Evolutionary conservation across 2,797 vertebrate genomes (phyloP).

Genomic region (Hydrocynus forskahlii): DNA sequence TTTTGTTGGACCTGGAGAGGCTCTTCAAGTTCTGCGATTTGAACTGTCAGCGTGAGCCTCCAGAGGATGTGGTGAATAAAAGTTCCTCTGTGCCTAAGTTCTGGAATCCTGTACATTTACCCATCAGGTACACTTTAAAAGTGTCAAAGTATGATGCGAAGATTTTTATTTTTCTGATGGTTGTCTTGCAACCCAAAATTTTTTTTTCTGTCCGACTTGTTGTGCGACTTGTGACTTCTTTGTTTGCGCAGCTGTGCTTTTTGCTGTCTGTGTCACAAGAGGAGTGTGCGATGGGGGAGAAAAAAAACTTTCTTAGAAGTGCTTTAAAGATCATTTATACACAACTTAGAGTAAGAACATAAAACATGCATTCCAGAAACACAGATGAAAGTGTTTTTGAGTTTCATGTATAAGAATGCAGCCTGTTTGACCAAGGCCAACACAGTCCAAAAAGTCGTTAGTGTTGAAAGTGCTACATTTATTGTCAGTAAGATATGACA

Average conservation of each 20-base stretch:
- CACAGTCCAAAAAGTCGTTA: constrained; percentile 31
- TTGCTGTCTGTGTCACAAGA: constrained; percentile 44
- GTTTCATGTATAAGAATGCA: constrained; percentile 36
- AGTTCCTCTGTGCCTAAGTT: constrained; percentile 66
- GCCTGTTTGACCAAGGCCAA: constrained; percentile 37
- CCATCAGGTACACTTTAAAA: constrained; percentile 58
- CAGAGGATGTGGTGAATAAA: constrained; percentile 38
- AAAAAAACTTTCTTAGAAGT: constrained; percentile 27
- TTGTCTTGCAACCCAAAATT: constrained; percentile 57
- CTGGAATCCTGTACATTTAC: constrained; percentile 74
- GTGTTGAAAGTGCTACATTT: constrained; percentile 4
- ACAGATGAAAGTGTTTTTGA: constrained; percentile 37
- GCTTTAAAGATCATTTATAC: constrained; percentile 39
- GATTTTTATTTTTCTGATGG: constrained; percentile 52
- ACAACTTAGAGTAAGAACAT: constrained; percentile 19
- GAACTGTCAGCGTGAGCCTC: constrained; percentile 56
- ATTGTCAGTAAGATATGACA: constrained; percentile 2
- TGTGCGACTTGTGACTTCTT: constrained; percentile 59
- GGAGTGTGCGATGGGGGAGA: constrained; percentile 10
- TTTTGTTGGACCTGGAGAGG: constrained; percentile 61
- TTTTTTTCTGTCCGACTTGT: constrained; percentile 66
- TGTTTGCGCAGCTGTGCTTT: constrained; percentile 62
- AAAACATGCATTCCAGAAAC: constrained; percentile 37
- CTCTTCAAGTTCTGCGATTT: constrained; percentile 62
- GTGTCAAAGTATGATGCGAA: constrained; percentile 42